Base-by-base conservation (phyloP, 2,797 vertebrate genomes). In the Simalia tracyae region DNA sequence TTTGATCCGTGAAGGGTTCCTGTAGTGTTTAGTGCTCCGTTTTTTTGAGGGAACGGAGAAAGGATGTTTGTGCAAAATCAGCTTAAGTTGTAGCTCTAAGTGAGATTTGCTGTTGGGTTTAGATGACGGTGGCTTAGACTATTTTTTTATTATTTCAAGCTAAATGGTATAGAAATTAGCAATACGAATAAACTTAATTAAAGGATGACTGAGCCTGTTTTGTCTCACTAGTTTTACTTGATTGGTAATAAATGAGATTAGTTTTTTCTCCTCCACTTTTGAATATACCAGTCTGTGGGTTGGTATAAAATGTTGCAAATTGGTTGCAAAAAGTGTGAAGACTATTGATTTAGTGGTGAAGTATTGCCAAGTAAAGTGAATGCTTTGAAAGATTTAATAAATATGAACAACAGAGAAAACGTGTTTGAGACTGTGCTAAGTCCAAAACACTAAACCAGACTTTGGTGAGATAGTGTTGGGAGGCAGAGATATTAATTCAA, bases 1-100 rank as follows among this genome's bases (percentile, higher is more conserved):
- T 95, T 93, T 89, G 91, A 92, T 96, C 91, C 94, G 56, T 81
- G 72, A 88, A 76, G 0, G 0, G 63, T 94, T 93, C 11, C 90
- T 60, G 19, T 28, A 57, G 92, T 56, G 91, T 90, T 94, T 64
- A 2, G 0, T 91, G 93, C 64, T 88, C 31, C 0, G 0, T 36
- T 93, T 64, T 31, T 36, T 46, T 68, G 28, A 56, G 84, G 22
- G 26, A 59, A 66, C 31, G 87, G 63, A 88, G 64, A 88, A 3
- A 81, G n/a, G 50, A 46, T 46, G 17, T 59, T 66, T 61, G 86
- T 0, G 0, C 4, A 0, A 0, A 26, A 42, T 19, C 0, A 1
- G 5, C 26, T 76, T 26, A 1, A 7, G 0, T 84, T 11, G 14
- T 8, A 11, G 2, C 14, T 57, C 26, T n/a, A 24, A 46, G 1